phyloP scores from a whole-genome alignment of 2,888 invertebrate genomes.

The Dryococelus australis region DNA sequence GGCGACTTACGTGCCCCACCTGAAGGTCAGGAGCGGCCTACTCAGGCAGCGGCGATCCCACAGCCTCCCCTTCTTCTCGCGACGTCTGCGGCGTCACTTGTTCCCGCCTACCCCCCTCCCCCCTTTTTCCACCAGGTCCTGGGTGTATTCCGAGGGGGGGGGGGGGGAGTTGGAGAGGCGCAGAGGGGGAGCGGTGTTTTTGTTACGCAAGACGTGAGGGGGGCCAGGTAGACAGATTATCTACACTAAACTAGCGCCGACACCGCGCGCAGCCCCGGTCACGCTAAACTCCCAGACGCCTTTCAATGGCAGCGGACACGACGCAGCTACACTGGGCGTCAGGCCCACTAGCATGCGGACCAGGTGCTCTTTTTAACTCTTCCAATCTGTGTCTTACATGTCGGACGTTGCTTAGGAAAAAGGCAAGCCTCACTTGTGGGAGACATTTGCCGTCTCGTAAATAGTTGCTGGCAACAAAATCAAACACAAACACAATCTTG shows the following conservation, averaged over 20 bases:
- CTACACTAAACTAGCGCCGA: slow-evolving; percentile 11
- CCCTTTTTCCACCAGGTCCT: not conserved
- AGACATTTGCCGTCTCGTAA: no score
- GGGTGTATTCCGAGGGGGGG: not conserved
- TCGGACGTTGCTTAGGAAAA: no score
- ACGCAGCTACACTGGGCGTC: no score
- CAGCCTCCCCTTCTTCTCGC: not conserved
- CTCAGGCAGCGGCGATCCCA: not conserved
- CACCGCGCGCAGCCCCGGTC: not conserved
- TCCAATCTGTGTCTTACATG: no score
- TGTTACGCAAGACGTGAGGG: not conserved
- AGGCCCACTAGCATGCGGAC: no score
- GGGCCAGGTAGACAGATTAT: slow-evolving; percentile 9
- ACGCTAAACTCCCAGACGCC: not conserved
- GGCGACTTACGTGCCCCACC: not conserved
- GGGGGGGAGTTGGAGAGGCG: not conserved
- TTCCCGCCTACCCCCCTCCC: no score
- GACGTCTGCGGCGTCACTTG: not conserved
- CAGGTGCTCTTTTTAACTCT: no score
- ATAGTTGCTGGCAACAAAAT: no score
- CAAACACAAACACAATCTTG: no score
- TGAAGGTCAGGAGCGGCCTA: not conserved
- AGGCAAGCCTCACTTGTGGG: no score
- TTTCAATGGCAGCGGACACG: not conserved
- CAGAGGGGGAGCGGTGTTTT: not conserved